Conservation (phyloP, 2,113 vertebrate species). For the Polypterus bichir region DNA sequence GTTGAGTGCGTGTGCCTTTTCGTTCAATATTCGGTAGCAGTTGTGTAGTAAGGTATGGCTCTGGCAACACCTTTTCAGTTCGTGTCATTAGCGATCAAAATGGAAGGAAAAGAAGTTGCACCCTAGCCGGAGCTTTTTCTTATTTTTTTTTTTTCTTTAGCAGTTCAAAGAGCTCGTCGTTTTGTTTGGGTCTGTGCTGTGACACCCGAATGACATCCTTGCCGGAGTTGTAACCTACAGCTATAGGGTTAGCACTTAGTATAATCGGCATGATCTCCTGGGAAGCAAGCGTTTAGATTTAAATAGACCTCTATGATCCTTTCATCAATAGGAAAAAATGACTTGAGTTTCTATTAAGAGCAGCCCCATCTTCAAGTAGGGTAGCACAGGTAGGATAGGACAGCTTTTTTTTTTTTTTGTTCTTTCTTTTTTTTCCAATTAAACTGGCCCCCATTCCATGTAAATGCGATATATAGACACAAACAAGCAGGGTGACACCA, state of each 20-base stretch:
- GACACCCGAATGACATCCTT: constrained; percentile 25
- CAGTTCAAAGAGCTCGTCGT: constrained; percentile 9
- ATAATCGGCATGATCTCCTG: constrained; percentile 36
- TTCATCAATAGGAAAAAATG: constrained; percentile 38
- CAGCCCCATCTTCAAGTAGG: constrained; percentile 36
- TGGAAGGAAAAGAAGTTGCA: background rate
- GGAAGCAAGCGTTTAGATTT: constrained; percentile 23
- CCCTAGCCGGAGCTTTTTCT: constrained; percentile 43
- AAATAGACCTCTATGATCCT: constrained; percentile 28
- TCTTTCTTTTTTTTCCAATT: no score
- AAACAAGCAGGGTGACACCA: constrained; percentile 31
- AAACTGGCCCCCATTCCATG: no score
- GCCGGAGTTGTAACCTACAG: no score
- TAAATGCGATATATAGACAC: no score
- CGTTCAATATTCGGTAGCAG: constrained; percentile 17
- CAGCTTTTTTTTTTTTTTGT: constrained; percentile 24
- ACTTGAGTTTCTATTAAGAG: constrained; percentile 37
- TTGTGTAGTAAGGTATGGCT: constrained; percentile 30
- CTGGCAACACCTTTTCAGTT: constrained; percentile 34
- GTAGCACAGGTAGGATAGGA: constrained; percentile 32
- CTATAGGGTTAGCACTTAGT: no score
- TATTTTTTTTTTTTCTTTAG: constrained; percentile 35
- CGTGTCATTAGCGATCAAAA: constrained; percentile 23
- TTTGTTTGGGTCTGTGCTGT: constrained; percentile 17
- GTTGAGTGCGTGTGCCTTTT: no score